Base-by-base conservation (phyloP, 2,113 vertebrate genomes). In the Eolophus roseicapilla region DNA sequence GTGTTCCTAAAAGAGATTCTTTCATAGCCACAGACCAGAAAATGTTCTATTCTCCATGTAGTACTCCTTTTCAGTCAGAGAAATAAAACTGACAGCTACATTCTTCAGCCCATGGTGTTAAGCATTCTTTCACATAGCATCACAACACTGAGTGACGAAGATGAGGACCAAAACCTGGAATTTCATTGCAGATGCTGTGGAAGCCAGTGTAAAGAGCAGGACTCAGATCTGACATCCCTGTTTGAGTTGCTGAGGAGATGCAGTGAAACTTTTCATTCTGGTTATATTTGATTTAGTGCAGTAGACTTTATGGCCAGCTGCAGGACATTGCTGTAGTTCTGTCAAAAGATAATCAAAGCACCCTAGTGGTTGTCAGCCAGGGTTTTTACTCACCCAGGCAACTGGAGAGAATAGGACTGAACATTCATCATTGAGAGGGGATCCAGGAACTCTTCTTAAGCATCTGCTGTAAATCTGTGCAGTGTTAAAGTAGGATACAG, bases 101-200 rank as follows among this genome's bases (percentile, higher is more conserved):
- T 81, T 37, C 55, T 65, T 46, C 64, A 91, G 27, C 31, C 27
- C 4, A 37, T 21, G 59, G 4, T 9, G 1, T 55, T 86, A n/a
- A 31, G 31, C 33, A 18, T 68, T 84, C 28, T 69, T 69, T 93
- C 57, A 73, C 74, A 19, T 4, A 52, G 27, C 17, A 3, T 53
- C 50, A 35, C 33, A 37, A 17, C 12, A 80, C 17, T 24, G 31
- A 73, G 29, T n/a, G 31, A 41, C 0, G 0, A 76, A 67, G 21
- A 59, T 46, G 59, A 69, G 25, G 17, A 39, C 35, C 43, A 88
- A 86, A 80, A 63, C 10, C 24, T 81, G 64, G 14, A 81, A 65
- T 70, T 83, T 57, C 9, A 52, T 74, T 20, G 65, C 53, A 52
- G 50, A 35, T 62, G 9, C 47, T 80, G 7, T 65, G 25, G 21